phyloP scores from a whole-genome alignment of 2,113 vertebrate genomes.

The Blennius ocellaris region DNA sequence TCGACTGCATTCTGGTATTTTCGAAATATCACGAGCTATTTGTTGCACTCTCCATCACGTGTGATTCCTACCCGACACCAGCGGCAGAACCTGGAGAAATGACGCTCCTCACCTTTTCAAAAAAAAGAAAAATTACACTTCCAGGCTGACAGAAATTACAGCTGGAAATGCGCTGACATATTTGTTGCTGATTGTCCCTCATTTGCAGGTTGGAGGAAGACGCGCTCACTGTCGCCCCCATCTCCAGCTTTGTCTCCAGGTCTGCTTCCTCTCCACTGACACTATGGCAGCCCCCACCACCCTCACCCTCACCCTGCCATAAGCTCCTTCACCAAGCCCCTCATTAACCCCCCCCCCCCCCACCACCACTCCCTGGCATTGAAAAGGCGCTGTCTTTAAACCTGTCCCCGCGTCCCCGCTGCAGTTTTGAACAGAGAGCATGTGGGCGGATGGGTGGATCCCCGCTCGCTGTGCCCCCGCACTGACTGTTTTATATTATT shows the following conservation, averaged over 20 bases:
- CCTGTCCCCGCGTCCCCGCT: slow-evolving; percentile 72
- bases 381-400: slow-evolving; percentile 83
- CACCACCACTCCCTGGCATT: slow-evolving; percentile 58
- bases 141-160: slow-evolving; percentile 65
- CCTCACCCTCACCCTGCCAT: slow-evolving; percentile 68
- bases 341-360: slow-evolving; percentile 80
- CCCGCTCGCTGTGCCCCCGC: slow-evolving; percentile 56
- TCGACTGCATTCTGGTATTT: slow-evolving; percentile 56
- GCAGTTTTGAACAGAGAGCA: slow-evolving; percentile 71
- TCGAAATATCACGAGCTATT: slow-evolving; percentile 67
- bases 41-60: slow-evolving; percentile 67
- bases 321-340: slow-evolving; percentile 78
- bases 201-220: slow-evolving; percentile 62
- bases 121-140: slow-evolving; percentile 55
- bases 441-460: slow-evolving; percentile 81
- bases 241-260: slow-evolving; percentile 71
- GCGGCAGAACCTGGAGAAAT: slow-evolving; percentile 64
- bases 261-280: slow-evolving; percentile 66
- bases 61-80: slow-evolving; percentile 38
- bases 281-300: slow-evolving; percentile 60
- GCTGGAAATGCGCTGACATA: slow-evolving; percentile 72
- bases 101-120: slow-evolving; percentile 66
- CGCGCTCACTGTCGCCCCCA: slow-evolving; percentile 55
- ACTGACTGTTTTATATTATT: slow-evolving; percentile 83
- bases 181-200: slow-evolving; percentile 75